Conservation (phyloP, 2,888 invertebrate genomes). For the Coremacera marginata region DNA sequence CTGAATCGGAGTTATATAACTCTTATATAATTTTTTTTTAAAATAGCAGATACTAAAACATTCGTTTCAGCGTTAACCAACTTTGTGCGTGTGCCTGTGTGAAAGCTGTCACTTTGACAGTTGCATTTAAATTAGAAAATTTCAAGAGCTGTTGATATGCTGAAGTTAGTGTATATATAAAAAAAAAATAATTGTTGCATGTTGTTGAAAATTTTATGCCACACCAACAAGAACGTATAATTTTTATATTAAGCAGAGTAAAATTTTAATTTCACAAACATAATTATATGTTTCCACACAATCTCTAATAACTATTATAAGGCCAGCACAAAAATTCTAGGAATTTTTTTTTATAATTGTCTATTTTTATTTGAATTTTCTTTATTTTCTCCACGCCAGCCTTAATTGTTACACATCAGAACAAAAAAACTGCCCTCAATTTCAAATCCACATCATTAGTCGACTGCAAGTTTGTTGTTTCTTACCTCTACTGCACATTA, state of each 20-base stretch:
- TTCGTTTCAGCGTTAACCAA: conserved; percentile 8
- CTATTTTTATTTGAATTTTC: not conserved
- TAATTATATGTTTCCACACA: not conserved
- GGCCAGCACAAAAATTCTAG: not conserved
- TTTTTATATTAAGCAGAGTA: conserved; percentile 38
- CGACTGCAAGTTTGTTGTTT: not conserved
- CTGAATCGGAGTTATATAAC: not conserved
- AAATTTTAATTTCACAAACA: conserved; percentile 36
- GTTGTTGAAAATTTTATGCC: not conserved
- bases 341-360: conserved; percentile 1
- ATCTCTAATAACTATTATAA: not conserved
- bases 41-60: not conserved
- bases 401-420: no score
- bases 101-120: conserved; percentile 2
- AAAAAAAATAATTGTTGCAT: conserved; percentile 14
- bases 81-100: not conserved
- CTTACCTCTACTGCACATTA: not conserved
- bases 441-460: not conserved
- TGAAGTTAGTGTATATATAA: not conserved
- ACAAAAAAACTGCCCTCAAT: no score
- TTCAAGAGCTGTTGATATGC: not conserved
- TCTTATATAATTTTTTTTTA: no score
- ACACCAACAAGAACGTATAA: conserved; percentile 22
- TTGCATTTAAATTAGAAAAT: not conserved
- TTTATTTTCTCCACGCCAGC: no score